Conservation (phyloP, 2,797 vertebrate genomes). For the Syngnathus rostellatus region DNA sequence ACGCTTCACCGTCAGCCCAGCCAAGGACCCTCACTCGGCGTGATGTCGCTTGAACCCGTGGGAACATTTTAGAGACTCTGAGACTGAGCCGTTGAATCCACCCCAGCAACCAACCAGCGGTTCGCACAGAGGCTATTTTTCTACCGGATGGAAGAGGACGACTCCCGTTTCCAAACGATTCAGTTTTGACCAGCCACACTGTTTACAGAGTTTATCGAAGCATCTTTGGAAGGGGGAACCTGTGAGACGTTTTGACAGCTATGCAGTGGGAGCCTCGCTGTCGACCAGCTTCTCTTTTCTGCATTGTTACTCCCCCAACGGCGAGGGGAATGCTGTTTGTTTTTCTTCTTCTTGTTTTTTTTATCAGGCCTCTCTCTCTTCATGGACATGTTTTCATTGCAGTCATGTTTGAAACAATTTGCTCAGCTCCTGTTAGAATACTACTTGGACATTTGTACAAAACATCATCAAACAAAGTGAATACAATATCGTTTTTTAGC, state of each 20-base stretch:
- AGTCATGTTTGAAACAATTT: slow-evolving; percentile 50
- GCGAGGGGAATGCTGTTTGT: slow-evolving; percentile 42
- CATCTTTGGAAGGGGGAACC: slow-evolving; percentile 53
- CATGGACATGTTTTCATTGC: slow-evolving; percentile 57
- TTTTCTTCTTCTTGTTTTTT: slow-evolving; percentile 60
- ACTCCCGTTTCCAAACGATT: slow-evolving; percentile 63
- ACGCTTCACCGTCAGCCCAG: slow-evolving; percentile 88
- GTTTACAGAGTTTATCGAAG: slow-evolving; percentile 58
- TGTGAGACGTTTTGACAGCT: slow-evolving; percentile 71
- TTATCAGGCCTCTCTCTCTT: slow-evolving; percentile 42
- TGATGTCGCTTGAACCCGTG: slow-evolving; percentile 39
- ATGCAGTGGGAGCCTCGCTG: slow-evolving; percentile 76
- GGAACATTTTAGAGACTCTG: slow-evolving; percentile 43
- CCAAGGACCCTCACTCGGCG: slow-evolving; percentile 77
- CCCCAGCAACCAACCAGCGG: slow-evolving; percentile 55
- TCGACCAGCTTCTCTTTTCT: slow-evolving; percentile 72
- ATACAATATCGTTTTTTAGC: slow-evolving; percentile 68
- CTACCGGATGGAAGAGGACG: slow-evolving; percentile 63
- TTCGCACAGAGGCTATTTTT: slow-evolving; percentile 74
- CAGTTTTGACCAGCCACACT: slow-evolving; percentile 66
- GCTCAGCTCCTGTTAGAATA: slow-evolving; percentile 60
- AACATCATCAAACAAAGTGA: slow-evolving; percentile 62
- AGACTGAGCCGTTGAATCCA: slow-evolving; percentile 48
- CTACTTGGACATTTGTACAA: slow-evolving; percentile 71
- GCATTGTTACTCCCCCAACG: slow-evolving; percentile 58